Evolutionary conservation across 2,113 vertebrate species (phyloP).

Genomic region (Protobothrops mucrosquamatus): DNA sequence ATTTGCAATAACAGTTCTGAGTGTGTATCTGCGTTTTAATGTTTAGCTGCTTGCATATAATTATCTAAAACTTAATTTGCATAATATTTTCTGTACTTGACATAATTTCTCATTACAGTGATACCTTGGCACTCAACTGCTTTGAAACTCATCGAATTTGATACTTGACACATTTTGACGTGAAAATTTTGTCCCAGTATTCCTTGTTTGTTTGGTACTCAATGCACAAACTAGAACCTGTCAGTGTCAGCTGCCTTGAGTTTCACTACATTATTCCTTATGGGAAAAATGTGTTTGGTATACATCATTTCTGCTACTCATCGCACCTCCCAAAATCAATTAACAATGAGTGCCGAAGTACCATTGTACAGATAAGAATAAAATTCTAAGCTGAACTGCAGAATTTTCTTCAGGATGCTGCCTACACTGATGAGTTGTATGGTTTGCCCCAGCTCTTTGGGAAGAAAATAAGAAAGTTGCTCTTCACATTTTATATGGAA

Average conservation of each 20-base stretch:
- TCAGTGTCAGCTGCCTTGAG: not conserved
- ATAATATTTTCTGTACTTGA: conserved; percentile 7
- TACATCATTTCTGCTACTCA: not conserved
- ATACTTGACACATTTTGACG: not conserved
- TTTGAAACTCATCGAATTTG: not conserved
- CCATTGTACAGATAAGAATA: not conserved
- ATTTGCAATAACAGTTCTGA: conserved; percentile 10
- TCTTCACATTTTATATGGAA: not conserved
- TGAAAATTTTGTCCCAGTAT: not conserved
- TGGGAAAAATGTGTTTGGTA: not conserved
- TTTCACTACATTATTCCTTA: not conserved
- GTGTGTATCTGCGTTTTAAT: not conserved
- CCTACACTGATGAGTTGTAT: not conserved
- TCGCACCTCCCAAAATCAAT: not conserved
- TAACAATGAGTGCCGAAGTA: not conserved
- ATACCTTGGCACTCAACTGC: not conserved
- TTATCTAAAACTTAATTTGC: not conserved
- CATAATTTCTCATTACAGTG: not conserved
- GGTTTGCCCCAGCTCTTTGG: not conserved
- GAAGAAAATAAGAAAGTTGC: not conserved
- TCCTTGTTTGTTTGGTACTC: not conserved
- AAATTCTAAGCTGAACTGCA: not conserved
- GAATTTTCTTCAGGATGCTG: not conserved
- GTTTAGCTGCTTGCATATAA: not conserved
- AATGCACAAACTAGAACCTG: not conserved